phyloP scores from a whole-genome alignment of 2,888 invertebrate genomes.

The Drosophila anomelani region DNA sequence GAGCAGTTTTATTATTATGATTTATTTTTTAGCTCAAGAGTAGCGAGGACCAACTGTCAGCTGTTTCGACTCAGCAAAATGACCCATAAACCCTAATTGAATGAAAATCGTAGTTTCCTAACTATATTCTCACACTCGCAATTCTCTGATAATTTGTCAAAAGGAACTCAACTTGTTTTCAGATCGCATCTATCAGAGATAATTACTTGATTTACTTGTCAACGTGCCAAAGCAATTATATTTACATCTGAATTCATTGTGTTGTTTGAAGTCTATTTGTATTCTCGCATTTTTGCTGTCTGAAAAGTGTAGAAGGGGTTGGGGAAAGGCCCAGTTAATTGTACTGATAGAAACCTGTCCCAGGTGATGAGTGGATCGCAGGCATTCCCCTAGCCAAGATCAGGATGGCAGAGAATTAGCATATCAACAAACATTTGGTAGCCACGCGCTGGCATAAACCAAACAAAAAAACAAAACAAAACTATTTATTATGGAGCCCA shows the following conservation, averaged over 20 bases:
- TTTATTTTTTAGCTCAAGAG: slow-evolving; percentile 4
- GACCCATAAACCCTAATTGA: slow-evolving; percentile 3
- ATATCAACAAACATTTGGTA: slow-evolving; percentile 32
- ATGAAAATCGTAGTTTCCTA: neutral
- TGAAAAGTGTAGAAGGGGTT: slow-evolving; percentile 2
- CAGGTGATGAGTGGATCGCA: slow-evolving; percentile 19
- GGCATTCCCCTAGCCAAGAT: slow-evolving; percentile 26
- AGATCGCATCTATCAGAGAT: slow-evolving; percentile 54
- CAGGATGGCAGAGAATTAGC: slow-evolving; percentile 24
- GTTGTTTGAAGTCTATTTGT: slow-evolving; percentile 10
- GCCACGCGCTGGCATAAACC: slow-evolving; percentile 30
- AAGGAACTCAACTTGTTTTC: slow-evolving; percentile 42
- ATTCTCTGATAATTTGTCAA: slow-evolving; percentile 13
- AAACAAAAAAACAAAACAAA: neutral
- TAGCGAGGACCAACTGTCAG: slow-evolving; percentile 33
- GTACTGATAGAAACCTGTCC: slow-evolving; percentile 53
- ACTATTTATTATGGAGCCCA: slow-evolving; percentile 38
- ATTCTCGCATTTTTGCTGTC: slow-evolving; percentile 28
- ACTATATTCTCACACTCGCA: slow-evolving; percentile 6
- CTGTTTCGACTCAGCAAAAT: slow-evolving; percentile 17
- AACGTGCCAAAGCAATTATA: slow-evolving; percentile 62
- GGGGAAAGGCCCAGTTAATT: slow-evolving; percentile 41
- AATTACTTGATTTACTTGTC: slow-evolving; percentile 69
- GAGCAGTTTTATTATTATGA: neutral
- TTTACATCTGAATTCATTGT: slow-evolving; percentile 51